Conservation (phyloP, 2,113 vertebrate genomes). For the Paradoxurus hermaphroditus region DNA sequence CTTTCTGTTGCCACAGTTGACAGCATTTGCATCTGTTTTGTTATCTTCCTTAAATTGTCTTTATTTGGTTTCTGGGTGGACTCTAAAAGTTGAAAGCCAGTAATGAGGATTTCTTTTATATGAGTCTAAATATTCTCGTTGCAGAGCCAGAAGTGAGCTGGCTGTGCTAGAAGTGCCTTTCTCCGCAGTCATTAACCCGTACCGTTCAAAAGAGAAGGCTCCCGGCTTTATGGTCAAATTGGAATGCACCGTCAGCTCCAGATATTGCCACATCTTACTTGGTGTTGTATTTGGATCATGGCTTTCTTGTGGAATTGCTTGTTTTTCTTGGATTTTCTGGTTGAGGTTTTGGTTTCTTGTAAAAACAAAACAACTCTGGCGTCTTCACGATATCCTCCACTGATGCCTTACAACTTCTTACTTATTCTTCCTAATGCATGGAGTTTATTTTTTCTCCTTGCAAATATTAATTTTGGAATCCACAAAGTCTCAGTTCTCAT, state of each 20-base stretch:
- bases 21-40: not conserved
- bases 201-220: not conserved
- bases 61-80: not conserved
- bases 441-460: not conserved
- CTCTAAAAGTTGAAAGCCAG: not conserved
- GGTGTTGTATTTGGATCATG: not conserved
- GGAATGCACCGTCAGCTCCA: not conserved
- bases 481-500: not conserved
- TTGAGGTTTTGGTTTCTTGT: not conserved
- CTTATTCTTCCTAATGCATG: not conserved
- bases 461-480: not conserved
- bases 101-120: not conserved
- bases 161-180: not conserved
- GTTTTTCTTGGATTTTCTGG: not conserved
- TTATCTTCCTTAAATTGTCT: not conserved
- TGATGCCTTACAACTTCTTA: not conserved
- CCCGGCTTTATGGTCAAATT: not conserved
- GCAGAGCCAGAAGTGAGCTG: not conserved
- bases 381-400: not conserved
- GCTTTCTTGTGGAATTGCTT: not conserved
- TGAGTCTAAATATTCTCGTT: not conserved
- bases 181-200: not conserved
- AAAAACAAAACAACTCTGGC: not conserved
- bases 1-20: not conserved
- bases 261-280: not conserved